A percentile compares a stretch with the other conserved stretches of the same genome.
These are phyloP conservation scores for Heterodera filipjevi DNA, from an alignment of 2,888 invertebrate species.

Conservation along the genomic window DNA sequence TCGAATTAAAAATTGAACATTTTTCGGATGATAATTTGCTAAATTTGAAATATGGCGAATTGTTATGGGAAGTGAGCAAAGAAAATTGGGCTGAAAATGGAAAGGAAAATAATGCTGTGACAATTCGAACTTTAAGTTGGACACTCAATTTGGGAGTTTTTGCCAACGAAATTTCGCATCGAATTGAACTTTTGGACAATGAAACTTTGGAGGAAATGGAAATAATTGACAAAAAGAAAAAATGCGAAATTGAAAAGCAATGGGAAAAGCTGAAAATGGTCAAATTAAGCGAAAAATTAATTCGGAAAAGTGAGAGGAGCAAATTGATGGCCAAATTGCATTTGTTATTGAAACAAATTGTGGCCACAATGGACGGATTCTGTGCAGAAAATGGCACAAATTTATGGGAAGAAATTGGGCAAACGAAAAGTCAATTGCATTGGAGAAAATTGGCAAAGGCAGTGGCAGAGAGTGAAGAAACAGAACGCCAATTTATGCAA, in stretches of 20 bases:
- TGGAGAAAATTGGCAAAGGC: background rate
- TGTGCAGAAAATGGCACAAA: background rate
- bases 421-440: background rate
- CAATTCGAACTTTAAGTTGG: background rate
- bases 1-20: background rate
- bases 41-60: constrained; percentile 1
- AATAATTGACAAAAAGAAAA: background rate
- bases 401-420: background rate
- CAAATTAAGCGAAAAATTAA: background rate
- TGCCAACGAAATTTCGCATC: background rate
- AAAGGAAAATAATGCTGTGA: background rate
- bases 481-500: background rate
- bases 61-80: background rate
- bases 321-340: background rate
- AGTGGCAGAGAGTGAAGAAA: background rate
- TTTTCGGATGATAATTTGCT: background rate
- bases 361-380: background rate
- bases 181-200: background rate
- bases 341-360: background rate
- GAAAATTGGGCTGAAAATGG: background rate
- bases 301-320: background rate
- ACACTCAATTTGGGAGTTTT: background rate
- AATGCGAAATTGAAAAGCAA: background rate
- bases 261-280: background rate
- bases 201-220: background rate